phyloP scores from a whole-genome alignment of 2,888 invertebrate genomes.

The Acanthoscelides obtectus region DNA sequence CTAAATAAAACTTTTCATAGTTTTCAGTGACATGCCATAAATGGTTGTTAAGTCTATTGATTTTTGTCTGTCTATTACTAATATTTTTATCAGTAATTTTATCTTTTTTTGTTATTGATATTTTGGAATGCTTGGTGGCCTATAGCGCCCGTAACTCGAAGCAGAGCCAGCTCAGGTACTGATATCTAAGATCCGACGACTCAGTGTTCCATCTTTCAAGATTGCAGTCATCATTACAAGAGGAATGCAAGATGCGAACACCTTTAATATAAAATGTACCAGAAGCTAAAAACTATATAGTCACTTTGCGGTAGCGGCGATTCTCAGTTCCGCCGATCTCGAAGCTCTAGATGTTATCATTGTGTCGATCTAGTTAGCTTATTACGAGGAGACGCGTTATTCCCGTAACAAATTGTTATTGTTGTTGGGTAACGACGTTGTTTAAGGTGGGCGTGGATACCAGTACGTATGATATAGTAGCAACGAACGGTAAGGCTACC shows the following conservation, averaged over 20 bases:
- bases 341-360: conserved; percentile 1
- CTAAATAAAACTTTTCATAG: too few species aligned
- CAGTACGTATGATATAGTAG: conserved; percentile 44
- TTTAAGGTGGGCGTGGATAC: conserved; percentile 45
- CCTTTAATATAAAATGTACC: not conserved
- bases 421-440: conserved; percentile 48
- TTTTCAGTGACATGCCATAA: too few species aligned
- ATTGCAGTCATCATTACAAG: too few species aligned
- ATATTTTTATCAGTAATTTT: too few species aligned
- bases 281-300: not conserved
- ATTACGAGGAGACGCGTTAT: conserved; percentile 40
- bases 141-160: too few species aligned
- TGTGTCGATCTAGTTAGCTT: conserved; percentile 38
- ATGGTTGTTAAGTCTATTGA: too few species aligned
- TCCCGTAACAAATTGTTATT: conserved; percentile 49
- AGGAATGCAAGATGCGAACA: not conserved
- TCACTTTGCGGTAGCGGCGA: not conserved
- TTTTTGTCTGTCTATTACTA: too few species aligned
- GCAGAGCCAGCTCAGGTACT: too few species aligned
- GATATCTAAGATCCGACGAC: too few species aligned
- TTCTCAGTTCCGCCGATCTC: not conserved
- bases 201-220: too few species aligned
- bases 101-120: too few species aligned
- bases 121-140: too few species aligned
- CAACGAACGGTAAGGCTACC: conserved; percentile 36